These are phyloP conservation scores for Kryptopterus vitreolus DNA, from an alignment of 2,797 vertebrate genomes.

Conservation along the genomic window DNA sequence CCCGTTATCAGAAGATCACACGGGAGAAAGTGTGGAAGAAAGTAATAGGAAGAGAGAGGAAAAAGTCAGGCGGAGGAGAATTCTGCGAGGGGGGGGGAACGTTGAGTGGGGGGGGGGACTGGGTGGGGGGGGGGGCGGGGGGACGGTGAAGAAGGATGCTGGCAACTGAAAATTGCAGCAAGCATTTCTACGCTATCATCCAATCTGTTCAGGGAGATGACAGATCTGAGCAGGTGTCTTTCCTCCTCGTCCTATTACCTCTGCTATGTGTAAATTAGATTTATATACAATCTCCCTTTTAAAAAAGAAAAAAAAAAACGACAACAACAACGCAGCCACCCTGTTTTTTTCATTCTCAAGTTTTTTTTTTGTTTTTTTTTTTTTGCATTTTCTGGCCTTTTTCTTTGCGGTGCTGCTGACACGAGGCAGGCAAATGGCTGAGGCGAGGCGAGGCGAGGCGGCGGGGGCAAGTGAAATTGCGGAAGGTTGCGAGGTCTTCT, in stretches of 20 bases:
- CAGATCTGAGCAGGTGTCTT: slow-evolving; percentile 59
- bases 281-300: slow-evolving; percentile 58
- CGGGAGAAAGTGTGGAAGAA: slow-evolving; percentile 34
- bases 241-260: slow-evolving; percentile 50
- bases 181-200: slow-evolving; percentile 62
- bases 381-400: neutral
- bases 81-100: too few species aligned
- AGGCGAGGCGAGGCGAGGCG: slow-evolving; percentile 27
- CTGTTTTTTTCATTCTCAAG: slow-evolving; percentile 35
- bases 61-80: slow-evolving; percentile 21
- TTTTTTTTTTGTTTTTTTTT: neutral
- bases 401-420: slow-evolving; percentile 43
- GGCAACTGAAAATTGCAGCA: slow-evolving; percentile 63
- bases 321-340: too few species aligned
- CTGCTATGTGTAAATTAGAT: slow-evolving; percentile 58
- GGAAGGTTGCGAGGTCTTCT: slow-evolving; percentile 40
- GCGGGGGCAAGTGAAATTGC: slow-evolving; percentile 52
- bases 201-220: slow-evolving; percentile 66
- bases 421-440: slow-evolving; percentile 51
- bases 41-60: too few species aligned
- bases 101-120: too few species aligned
- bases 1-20: slow-evolving; percentile 69
- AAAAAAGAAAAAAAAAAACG: too few species aligned
- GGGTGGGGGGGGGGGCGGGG: too few species aligned
- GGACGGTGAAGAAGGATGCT: slow-evolving; percentile 46